phyloP scores from a whole-genome alignment of 2,113 vertebrate species.

The Patagioenas fasciata region DNA sequence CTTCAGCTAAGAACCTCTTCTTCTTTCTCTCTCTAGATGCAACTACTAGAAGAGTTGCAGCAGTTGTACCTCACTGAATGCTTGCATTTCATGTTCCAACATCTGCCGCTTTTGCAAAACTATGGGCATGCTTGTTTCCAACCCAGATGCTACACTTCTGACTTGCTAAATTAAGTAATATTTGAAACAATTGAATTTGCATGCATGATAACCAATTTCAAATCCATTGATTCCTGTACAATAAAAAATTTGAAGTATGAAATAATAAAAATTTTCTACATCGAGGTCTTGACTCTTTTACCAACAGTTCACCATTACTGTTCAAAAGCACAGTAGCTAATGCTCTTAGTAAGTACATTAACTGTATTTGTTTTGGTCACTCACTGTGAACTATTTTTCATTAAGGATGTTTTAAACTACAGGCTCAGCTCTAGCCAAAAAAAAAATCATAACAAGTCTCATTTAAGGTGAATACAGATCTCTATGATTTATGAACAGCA shows the following conservation, averaged over 20 bases:
- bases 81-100: not conserved
- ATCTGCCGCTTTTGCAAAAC: conserved; percentile 23
- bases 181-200: conserved; percentile 43
- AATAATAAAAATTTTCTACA: conserved; percentile 45
- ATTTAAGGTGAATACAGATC: not conserved
- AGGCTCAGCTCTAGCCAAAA: not conserved
- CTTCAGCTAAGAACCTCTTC: not conserved
- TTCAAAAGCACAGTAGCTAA: conserved; percentile 21
- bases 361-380: conserved; percentile 27
- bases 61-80: not conserved
- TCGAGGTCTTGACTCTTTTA: conserved; percentile 37
- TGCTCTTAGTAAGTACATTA: conserved; percentile 27
- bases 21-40: not conserved
- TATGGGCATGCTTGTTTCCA: not conserved
- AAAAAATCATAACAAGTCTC: not conserved
- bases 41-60: conserved; percentile 13
- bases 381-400: not conserved
- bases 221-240: conserved; percentile 45
- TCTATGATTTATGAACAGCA: not conserved
- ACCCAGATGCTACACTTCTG: not conserved
- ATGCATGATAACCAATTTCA: conserved; percentile 21
- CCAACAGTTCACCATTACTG: conserved; percentile 37
- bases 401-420: conserved; percentile 3
- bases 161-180: conserved; percentile 39
- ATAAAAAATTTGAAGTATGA: conserved; percentile 40